Evolutionary conservation across 2,888 invertebrate species (phyloP), one percentile per base, ranked within the genome.

Genomic region (Cephus pygmeus): DNA sequence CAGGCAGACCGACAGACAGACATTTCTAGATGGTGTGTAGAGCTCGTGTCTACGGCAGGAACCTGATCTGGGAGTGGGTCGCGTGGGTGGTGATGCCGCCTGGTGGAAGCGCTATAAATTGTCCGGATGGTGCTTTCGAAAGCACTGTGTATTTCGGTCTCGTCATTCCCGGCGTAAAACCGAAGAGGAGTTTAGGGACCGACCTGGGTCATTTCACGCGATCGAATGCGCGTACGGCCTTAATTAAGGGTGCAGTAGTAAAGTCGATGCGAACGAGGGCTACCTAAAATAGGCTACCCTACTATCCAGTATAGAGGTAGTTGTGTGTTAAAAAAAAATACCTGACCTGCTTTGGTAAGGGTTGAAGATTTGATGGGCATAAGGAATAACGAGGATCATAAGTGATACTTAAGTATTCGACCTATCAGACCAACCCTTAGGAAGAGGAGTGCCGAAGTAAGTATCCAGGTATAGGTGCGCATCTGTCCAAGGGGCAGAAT

Each of bases 361-460:
- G 23, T 23, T 56, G 23, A 56, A 56, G 23, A 56, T 73, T 34
- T 71, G 31, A 76, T 35, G 76, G 33, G 69, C 73, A 75, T 78
- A 73, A 76, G 76, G 80, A 77, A 73, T 79, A 80, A 77, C 80
- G 78, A 77, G 68, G 79, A 80, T 81, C 84, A 81, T 82, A 84
- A 84, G 81, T 80, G 79, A 69, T 77, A 81, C 81, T 79, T 80
- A 84, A 86, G 83, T 83, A 83, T 81, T 81, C 82, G 83, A 86
- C 85, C 85, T 82, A 84, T 85, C 83, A 82, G 69, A 81, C 81
- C 80, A 56, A 56, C 23, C 56, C 56, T 23, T 56, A 56, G 56
- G 23, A 56, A 56, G 4, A 23, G 23, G 23, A 56, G 23, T 56
- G 56, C 56, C 23, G 56, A 23, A 56, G 23, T 56, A 23, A 56